Evolutionary conservation across 2,113 vertebrate species (phyloP).

Genomic region (Cairina moschata): DNA sequence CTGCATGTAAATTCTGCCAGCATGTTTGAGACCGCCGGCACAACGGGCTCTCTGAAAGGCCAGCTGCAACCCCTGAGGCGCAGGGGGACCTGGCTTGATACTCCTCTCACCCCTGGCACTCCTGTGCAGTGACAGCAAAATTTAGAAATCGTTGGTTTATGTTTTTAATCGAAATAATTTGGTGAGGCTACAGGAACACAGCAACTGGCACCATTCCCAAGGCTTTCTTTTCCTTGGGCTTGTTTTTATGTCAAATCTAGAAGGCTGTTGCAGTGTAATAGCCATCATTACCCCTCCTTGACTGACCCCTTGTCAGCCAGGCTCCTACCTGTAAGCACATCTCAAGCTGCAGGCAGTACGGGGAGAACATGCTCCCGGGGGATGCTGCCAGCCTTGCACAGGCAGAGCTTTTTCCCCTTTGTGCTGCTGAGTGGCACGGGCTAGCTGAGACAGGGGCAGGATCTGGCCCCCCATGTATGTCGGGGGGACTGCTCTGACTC

Average conservation of each 20-base stretch:
- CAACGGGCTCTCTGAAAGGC: not conserved
- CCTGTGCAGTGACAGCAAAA: not conserved
- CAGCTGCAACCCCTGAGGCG: not conserved
- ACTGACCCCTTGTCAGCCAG: not conserved
- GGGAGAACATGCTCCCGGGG: not conserved
- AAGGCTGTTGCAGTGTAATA: not conserved
- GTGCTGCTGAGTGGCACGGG: not conserved
- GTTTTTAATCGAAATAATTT: not conserved
- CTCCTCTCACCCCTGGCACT: not conserved
- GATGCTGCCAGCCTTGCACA: not conserved
- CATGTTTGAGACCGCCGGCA: not conserved
- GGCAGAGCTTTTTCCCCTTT: not conserved
- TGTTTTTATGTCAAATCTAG: not conserved
- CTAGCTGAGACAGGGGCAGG: no score
- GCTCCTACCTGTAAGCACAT: not conserved
- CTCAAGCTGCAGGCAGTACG: not conserved
- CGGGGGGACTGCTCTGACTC: not conserved
- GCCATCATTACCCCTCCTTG: no score
- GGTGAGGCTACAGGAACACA: not conserved
- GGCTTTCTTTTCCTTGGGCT: not conserved
- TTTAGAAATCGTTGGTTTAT: not conserved
- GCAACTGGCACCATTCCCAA: not conserved
- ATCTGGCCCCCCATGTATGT: not conserved
- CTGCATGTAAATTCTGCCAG: not conserved
- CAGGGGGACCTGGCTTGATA: not conserved